Evolutionary conservation across 2,888 invertebrate genomes (phyloP).

Genomic region (Tetanocera ferruginea): DNA sequence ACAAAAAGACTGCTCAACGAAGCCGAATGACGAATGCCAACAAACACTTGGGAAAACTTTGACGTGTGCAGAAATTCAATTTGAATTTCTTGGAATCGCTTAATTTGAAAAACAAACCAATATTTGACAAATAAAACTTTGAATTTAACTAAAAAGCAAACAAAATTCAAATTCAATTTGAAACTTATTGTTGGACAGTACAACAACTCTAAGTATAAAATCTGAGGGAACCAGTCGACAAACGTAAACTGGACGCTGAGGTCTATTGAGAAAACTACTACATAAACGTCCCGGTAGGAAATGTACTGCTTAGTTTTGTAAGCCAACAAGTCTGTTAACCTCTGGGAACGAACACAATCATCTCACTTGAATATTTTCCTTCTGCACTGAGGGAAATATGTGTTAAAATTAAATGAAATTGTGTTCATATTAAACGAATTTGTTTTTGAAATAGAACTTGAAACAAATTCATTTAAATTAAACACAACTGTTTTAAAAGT

Average conservation of each 20-base stretch:
- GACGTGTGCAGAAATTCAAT: constrained; percentile 40
- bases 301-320: not conserved
- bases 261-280: not conserved
- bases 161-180: constrained; percentile 47
- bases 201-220: not conserved
- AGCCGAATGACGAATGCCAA: constrained; percentile 28
- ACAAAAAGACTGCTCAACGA: not conserved
- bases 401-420: too few relatives aligned
- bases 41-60: constrained; percentile 35
- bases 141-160: constrained; percentile 38
- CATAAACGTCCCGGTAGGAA: not conserved
- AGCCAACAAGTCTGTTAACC: too few relatives aligned
- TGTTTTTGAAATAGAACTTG: too few relatives aligned
- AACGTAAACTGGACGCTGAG: not conserved
- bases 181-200: constrained; percentile 20
- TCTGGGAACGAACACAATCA: too few relatives aligned
- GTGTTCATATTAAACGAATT: too few relatives aligned
- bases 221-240: not conserved
- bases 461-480: too few relatives aligned
- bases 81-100: constrained; percentile 42
- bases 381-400: too few relatives aligned
- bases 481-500: too few relatives aligned
- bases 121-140: constrained; percentile 45
- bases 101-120: constrained; percentile 49
- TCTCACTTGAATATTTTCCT: too few relatives aligned